phyloP scores from a whole-genome alignment of 1,140 invertebrate genomes.

The Stratiolaelaps scimitus region DNA sequence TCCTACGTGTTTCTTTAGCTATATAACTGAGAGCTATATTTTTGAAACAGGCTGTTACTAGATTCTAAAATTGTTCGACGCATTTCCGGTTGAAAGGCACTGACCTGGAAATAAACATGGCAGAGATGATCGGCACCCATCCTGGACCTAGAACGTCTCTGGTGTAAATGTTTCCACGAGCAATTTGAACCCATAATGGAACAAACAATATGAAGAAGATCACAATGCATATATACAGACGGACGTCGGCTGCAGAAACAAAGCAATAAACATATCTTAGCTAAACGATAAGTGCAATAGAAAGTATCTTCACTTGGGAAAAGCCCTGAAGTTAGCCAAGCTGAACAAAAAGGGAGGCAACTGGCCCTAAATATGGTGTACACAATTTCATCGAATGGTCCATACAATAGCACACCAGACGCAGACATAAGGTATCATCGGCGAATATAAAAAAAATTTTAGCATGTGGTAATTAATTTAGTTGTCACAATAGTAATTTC shows the following conservation, averaged over 20 bases:
- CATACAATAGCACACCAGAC: no score
- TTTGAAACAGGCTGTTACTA: slow-evolving; percentile 25
- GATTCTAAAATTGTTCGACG: neutral
- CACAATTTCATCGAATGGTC: no score
- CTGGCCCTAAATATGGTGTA: no score
- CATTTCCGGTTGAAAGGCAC: no score
- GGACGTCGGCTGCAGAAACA: slow-evolving; percentile 29
- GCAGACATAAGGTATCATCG: no score
- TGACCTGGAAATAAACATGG: slow-evolving; percentile 30
- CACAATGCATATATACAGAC: slow-evolving; percentile 37
- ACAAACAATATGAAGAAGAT: slow-evolving; percentile 29
- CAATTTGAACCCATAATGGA: slow-evolving; percentile 31
- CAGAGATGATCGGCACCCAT: slow-evolving; percentile 33
- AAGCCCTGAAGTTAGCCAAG: no score
- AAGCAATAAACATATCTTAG: neutral
- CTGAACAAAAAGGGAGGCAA: no score
- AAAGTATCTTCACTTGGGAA: no score
- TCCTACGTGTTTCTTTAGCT: neutral
- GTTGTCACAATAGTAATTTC: no score
- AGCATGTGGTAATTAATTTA: no score
- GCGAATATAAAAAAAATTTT: no score
- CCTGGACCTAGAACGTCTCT: slow-evolving; percentile 31
- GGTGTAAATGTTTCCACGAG: slow-evolving; percentile 30
- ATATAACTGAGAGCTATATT: slow-evolving; percentile 31
- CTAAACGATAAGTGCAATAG: no score